Evolutionary conservation across 2,113 vertebrate genomes (phyloP), one percentile per base, ranked within the genome.

Genomic region (Rhinolophus sinicus): DNA sequence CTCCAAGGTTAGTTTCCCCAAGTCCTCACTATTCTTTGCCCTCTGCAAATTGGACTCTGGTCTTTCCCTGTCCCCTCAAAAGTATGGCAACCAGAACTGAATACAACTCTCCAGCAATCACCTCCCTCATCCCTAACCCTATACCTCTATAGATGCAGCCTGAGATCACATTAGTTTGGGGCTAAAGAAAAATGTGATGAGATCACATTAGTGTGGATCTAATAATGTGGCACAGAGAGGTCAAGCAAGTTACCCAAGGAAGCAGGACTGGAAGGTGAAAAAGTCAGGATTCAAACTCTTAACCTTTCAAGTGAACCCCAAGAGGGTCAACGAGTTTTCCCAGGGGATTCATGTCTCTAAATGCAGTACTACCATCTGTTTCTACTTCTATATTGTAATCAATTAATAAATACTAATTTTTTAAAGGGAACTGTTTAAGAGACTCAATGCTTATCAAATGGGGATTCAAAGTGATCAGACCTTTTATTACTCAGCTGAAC

Each of bases 351-450:
- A 10, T 69, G 10, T 82, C 75, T 50, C 56, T 60, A 76, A 52
- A 72, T 5, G 19, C 1, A 84, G 26, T n/a, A 58, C 52, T 38
- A 30, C 30, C 47, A 56, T 56, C 35, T 82, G 54, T 52, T 84
- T 94, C 72, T 24, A 47, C 82, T 78, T 95, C n/a, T 35, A 22
- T 77, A 65, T 77, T 94, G 73, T 75, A 85, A 94, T 50, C 67
- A 75, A 16, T 64, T 70, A n/a, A 54, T 93, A 78, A 83, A 52
- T 44, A 54, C 30, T 50, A 18, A 38, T 19, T 94, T 84, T 94
- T 67, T 81, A 58, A 83, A 54, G 47, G 58, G 54, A 67, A 73
- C 44, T 28, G 16, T 26, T 60, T 6, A 10, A 81, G 60, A 73
- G 28, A 86, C 21, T 35, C 19, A 67, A 76, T 28, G 47, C 40